Evolutionary conservation across 2,797 vertebrate genomes (phyloP), one percentile per base, ranked within the genome.

Genomic region (Botia almorhae): DNA sequence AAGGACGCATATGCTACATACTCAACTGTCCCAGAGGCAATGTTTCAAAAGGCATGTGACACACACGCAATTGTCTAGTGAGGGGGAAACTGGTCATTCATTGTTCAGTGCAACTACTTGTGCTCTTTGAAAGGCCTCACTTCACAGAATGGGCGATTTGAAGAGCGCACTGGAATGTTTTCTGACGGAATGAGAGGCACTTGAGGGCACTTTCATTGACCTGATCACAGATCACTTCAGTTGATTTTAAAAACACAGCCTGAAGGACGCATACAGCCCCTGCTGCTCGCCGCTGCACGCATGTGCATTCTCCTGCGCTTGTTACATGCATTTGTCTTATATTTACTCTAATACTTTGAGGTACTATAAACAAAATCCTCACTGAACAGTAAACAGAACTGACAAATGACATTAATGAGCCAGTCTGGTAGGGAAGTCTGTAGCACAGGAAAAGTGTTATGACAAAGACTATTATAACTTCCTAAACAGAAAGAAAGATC

Each of bases 131-230:
- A 83, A 70, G 53, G 51, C 74, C 72, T 82, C 72, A 43, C 79
- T 80, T 82, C 80, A 83, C 68, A 87, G 80, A 87, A 82, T 76
- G 72, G 76, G n/a, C 2, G 53, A 21, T 74, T 43, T 80, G 65
- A 75, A 78, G 77, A 56, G 83, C 51, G 50, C 75, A 71, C 83
- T 80, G 0, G n/a, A 79, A 78, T 8, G 16, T 50, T 29, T 76
- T 77, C 50, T 43, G 81, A 19, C 17, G 60, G 63, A 19, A 80
- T 33, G 19, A 85, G 77, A 69, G 81, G 39, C 71, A 76, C 83
- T 85, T 29, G 21, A 67, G 43, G 36, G 69, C 63, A 19, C 14
- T 76, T 61, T 65, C 19, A 55, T 55, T 51, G 53, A 80, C 76
- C 68, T 74, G 21, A 73, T 53, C 64, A 56, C 46, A 65, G 67